Base-by-base conservation (phyloP, 2,797 vertebrate genomes). In the Sparus aurata region DNA sequence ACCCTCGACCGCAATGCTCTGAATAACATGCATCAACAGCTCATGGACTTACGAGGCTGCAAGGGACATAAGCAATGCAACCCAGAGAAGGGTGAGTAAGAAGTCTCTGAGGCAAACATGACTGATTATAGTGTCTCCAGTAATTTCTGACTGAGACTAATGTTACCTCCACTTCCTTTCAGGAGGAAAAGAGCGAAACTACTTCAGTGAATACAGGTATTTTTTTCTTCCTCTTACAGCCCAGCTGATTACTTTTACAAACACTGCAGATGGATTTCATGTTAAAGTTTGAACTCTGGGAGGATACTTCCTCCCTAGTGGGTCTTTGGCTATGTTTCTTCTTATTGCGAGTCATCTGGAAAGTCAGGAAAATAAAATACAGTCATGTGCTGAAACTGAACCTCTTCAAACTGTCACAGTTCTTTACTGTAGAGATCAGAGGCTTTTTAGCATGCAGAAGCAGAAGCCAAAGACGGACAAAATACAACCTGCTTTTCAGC, bases 131-230 rank as follows among this genome's bases (percentile, higher is more conserved):
- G 54, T 27, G 45, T 82, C 68, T 75, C 41, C 18, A 20, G 50
- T 74, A 18, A 54, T 70, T 78, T 75, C 58, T 75, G 49, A 54
- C 69, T 25, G 61, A 73, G 75, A 83, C 67, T 93, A 64, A 90
- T 81, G 76, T 78, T 66, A 65, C 75, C 68, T 91, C 86, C 72
- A 61, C 77, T 88, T 84, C 73, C 80, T 83, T 94, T 75, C 91
- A 99, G 97, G 96, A 84, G 95, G 96, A 60, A 98, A 97, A 89
- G 97, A 97, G 77, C 96, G 94, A 81, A 95, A 95, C 91, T 97
- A 97, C 93, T 97, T 96, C 54, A 97, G 97, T 86, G 98, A 98
- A 85, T 98, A 97, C 97, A 98, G 97, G 98, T 99, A 97, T 69
- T 49, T 75, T 89, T 57, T 60, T 78, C 38, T 30, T 75, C 78